Evolutionary conservation across 2,113 vertebrate genomes (phyloP).

Genomic region (Hirundichthys speculiger): DNA sequence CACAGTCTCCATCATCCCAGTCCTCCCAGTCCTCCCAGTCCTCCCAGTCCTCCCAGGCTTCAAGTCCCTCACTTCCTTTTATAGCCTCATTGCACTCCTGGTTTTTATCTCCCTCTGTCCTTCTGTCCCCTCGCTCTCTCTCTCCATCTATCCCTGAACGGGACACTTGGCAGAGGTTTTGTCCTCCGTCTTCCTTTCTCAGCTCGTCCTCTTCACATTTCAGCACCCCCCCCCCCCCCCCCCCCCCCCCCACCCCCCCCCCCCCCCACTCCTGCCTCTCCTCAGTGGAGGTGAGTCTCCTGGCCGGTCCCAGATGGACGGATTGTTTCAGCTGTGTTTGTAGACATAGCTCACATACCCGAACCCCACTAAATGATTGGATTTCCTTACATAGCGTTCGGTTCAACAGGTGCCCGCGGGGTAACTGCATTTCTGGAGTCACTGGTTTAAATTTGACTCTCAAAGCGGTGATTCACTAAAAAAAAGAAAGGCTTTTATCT

Average conservation of each 20-base stretch:
- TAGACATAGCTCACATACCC: slow-evolving; percentile 13
- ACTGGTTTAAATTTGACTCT: slow-evolving; percentile 40
- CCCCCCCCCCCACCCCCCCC: not conserved
- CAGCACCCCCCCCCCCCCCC: not conserved
- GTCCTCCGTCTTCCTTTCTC: slow-evolving; percentile 28
- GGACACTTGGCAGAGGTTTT: slow-evolving; percentile 38
- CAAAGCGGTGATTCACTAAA: not conserved
- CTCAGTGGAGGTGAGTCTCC: slow-evolving; percentile 38
- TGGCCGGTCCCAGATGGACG: slow-evolving; percentile 64
- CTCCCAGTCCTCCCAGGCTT: slow-evolving; percentile 35
- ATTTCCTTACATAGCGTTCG: not conserved
- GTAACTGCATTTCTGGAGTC: slow-evolving; percentile 13
- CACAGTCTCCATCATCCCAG: slow-evolving; percentile 37
- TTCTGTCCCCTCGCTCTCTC: slow-evolving; percentile 20
- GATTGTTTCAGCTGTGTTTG: slow-evolving; percentile 70
- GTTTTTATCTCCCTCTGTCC: slow-evolving; percentile 35
- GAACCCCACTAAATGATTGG: slow-evolving; percentile 26
- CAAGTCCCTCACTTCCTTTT: slow-evolving; percentile 71
- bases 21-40: slow-evolving; percentile 16
- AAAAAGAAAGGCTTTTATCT: not conserved
- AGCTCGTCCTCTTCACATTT: slow-evolving; percentile 27
- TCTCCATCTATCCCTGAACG: slow-evolving; percentile 36
- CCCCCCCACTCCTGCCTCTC: slow-evolving; percentile 16
- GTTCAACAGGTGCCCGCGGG: slow-evolving; percentile 35
- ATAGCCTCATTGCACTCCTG: slow-evolving; percentile 66